Evolutionary conservation across 2,888 invertebrate species (phyloP).

Genomic region (Callosobruchus maculatus): DNA sequence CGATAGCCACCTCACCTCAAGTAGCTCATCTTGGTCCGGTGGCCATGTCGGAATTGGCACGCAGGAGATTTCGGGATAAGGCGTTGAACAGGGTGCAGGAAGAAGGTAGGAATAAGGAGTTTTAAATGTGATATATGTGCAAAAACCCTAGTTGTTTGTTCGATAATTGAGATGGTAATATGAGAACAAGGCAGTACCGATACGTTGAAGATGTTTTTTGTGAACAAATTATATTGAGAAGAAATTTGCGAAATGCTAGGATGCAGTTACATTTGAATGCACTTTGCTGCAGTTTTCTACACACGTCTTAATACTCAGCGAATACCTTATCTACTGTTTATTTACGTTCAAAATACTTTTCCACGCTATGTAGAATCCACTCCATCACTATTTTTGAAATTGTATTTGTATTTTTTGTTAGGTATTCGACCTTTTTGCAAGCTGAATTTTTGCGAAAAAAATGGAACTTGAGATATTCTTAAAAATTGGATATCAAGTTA

Average conservation of each 20-base stretch:
- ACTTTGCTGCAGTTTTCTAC: no score
- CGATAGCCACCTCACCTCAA: conserved; percentile 76
- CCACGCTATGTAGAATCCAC: no score
- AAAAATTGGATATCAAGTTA: background rate
- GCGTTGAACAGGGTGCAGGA: conserved; percentile 32
- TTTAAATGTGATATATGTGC: conserved; percentile 1
- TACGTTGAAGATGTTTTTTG: background rate
- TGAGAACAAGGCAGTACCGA: background rate
- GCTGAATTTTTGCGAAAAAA: no score
- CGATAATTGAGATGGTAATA: background rate
- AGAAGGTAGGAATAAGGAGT: conserved; percentile 11
- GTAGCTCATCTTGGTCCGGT: conserved; percentile 81
- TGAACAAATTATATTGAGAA: background rate
- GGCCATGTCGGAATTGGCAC: conserved; percentile 88
- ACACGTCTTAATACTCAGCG: no score
- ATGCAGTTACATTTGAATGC: no score
- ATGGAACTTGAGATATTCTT: no score
- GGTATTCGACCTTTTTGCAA: no score
- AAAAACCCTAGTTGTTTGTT: background rate
- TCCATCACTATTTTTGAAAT: no score
- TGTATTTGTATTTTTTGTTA: no score
- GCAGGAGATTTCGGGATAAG: conserved; percentile 70
- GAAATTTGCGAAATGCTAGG: no score
- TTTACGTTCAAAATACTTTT: no score
- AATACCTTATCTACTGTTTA: no score